Base-by-base conservation (phyloP, 2,113 vertebrate species). In the Periophthalmodon schlosseri region DNA sequence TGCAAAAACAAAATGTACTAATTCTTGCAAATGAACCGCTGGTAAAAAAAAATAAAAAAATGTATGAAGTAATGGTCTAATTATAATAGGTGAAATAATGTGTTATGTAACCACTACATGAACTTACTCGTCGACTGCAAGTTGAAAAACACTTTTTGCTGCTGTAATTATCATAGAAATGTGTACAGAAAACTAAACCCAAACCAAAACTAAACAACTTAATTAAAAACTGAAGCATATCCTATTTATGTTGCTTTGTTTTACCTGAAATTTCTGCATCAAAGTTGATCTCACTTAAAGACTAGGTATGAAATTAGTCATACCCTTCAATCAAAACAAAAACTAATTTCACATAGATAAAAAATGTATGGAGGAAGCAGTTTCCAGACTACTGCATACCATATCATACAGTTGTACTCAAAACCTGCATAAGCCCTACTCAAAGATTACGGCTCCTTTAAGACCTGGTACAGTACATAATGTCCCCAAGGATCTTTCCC, bases 401-500 rank as follows among this genome's bases (percentile, higher is more conserved):
- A 34, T 20, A 6, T 33, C 33, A 36, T 18, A 15, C 18, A 7
- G 28, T 64, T 64, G 20, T 10, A 36, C 34, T 65, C 34, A 20
- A 21, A 44, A 39, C 5, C 34, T 39, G 20, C 3, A 44, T 1
- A 11, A 39, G 34, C 33, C 18, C 20, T 36, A 33, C 24, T 15
- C 18, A 54, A 74, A 52, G 63, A n/a, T 44, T 50, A 74, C 57
- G 23, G 63, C 49, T 15, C 5, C 23, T 75, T 74, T 74, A 49
- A 72, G 72, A 65, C 49, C 68, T 50, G 33, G 28, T 68, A 75
- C n/a, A 68, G 74, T 79, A 60, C 77, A 44, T 79, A 82, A 84
- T 70, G 8, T 76, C 56, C 69, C 74, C 70, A 56, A 75, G 78
- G 9, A 20, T 44, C 67, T 83, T 77, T 85, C 74, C 74, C 70